phyloP scores from a whole-genome alignment of 1,140 invertebrate species.

The Zaprionus vittiger region DNA sequence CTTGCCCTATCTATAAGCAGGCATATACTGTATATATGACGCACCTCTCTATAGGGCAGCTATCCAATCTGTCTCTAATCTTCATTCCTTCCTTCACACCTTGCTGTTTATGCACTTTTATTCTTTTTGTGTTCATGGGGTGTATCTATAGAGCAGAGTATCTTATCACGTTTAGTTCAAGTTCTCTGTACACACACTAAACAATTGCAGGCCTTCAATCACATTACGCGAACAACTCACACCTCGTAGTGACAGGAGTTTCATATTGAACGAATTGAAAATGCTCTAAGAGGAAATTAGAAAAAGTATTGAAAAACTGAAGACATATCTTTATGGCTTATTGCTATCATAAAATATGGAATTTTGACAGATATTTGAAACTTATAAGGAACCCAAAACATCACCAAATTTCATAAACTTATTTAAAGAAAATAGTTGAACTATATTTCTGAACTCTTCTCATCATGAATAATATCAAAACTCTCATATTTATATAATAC shows the following conservation, averaged over 20 bases:
- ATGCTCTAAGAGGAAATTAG: neutral
- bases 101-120: constrained; percentile 26
- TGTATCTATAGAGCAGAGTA: constrained; percentile 13
- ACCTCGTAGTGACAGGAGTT: neutral
- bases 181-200: constrained; percentile 30
- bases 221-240: constrained; percentile 19
- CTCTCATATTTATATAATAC: neutral
- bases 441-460: neutral
- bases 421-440: no score
- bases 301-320: neutral
- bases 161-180: constrained; percentile 33
- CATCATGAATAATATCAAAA: neutral
- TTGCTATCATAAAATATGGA: no score
- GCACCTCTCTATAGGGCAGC: neutral
- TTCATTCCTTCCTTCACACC: constrained; percentile 5
- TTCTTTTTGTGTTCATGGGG: neutral
- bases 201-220: constrained; percentile 22
- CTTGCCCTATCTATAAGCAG: neutral
- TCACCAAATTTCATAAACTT: no score
- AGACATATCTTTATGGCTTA: no score
- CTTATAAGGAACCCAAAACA: neutral
- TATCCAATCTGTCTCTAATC: constrained; percentile 17
- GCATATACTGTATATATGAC: constrained; percentile 4
- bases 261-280: neutral
- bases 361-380: neutral